Evolutionary conservation across 1,140 invertebrate genomes (phyloP), one percentile per base, ranked within the genome.

Genomic region (Sitophilus oryzae): DNA sequence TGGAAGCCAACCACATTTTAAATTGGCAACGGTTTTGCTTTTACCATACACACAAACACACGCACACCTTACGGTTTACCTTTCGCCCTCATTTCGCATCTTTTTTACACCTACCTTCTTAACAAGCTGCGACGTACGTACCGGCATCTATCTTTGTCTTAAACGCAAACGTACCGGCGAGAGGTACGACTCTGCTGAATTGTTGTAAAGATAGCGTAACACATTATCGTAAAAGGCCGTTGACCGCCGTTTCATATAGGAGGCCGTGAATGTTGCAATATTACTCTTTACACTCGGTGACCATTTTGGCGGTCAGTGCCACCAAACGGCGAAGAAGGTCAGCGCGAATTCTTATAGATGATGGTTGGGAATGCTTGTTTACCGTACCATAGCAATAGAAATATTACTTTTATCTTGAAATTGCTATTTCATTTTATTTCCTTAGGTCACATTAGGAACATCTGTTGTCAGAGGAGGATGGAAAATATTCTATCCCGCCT

Each of bases 81-180:
- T 68, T 69, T 69, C 66, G 67, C 66, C 67, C 67, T 68, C 66
- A 62, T 65, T 69, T 69, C 57, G 64, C 66, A 58, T 53, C 61
- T 65, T 67, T 69, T 67, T 69, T 69, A 66, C 63, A 68, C 65
- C 65, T 68, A 67, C 65, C 64, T 62, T 30, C 34, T 53, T 18
- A 23, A n/a, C 19, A 23, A 59, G 34, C 61, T 37, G 40, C 35
- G 60, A 63, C 59, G n/a, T 49, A 46, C 59, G 16, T 55, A 14
- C 35, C 6, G 1, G 10, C 11, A 14, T 25, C 16, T 40, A 19
- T 38, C 36, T 23, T 44, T 45, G 23, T 58, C 37, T 22, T 34
- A 3, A 15, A 15, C 47, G 11, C 37, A 11, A 34, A 16, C 9
- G 34, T 37, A 10, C 8, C 8, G 20, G 4, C 41, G 11, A 25